phyloP scores from a whole-genome alignment of 2,888 invertebrate genomes.

The Xanthia icteritia region DNA sequence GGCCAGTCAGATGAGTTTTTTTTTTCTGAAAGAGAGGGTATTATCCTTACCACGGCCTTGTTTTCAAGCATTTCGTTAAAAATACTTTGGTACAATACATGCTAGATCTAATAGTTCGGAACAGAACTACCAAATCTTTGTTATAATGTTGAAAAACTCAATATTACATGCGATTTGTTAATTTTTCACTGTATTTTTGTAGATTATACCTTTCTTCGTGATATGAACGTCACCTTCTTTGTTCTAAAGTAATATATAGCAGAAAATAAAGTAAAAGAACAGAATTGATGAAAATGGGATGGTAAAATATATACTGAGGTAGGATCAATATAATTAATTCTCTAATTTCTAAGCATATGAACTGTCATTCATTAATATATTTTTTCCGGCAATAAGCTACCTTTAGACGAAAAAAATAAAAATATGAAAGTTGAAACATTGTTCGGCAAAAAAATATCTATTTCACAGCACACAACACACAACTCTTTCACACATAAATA shows the following conservation, averaged over 20 bases:
- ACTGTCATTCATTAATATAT: background rate
- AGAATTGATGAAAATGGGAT: background rate
- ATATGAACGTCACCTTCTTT: slow-evolving; percentile 61
- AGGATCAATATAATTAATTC: background rate
- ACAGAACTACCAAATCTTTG: slow-evolving; percentile 24
- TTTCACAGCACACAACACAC: background rate
- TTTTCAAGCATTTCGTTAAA: slow-evolving; percentile 26
- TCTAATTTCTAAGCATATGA: background rate
- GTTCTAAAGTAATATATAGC: slow-evolving; percentile 52
- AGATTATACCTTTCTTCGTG: slow-evolving; percentile 61
- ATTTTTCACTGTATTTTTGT: slow-evolving; percentile 48
- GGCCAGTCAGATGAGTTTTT: background rate
- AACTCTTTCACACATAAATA: background rate
- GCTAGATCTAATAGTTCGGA: slow-evolving; percentile 32
- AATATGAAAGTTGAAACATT: background rate
- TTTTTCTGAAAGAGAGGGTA: background rate
- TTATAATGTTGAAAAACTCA: slow-evolving; percentile 38
- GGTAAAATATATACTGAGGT: background rate
- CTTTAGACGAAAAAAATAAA: background rate
- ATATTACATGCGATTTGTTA: slow-evolving; percentile 58
- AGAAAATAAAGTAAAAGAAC: slow-evolving; percentile 21
- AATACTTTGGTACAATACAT: slow-evolving; percentile 30
- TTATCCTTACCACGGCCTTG: background rate
- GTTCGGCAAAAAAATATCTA: background rate
- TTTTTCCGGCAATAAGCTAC: background rate